Evolutionary conservation across 2,797 vertebrate genomes (phyloP).

Genomic region (Eurystomus glaucurus): DNA sequence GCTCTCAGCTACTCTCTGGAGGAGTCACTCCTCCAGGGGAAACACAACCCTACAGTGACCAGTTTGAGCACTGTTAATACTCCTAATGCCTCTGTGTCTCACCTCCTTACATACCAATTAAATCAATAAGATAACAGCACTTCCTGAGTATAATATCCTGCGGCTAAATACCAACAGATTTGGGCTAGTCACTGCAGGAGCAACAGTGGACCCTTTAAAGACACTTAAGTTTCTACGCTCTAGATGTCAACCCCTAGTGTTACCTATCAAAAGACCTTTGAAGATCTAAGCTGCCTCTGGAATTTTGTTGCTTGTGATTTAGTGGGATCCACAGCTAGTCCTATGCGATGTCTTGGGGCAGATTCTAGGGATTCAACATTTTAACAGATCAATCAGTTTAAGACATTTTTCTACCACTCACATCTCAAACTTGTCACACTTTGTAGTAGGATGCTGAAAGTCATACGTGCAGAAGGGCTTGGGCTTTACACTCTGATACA

Average conservation of each 20-base stretch:
- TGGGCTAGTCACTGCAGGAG: not conserved
- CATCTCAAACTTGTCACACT: not conserved
- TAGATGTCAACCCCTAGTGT: not conserved
- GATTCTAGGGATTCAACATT: not conserved
- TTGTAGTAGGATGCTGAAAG: not conserved
- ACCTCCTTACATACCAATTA: not conserved
- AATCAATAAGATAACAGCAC: not conserved
- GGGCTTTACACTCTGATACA: not conserved
- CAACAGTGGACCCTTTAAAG: not conserved
- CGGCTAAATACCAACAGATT: not conserved
- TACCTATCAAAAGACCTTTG: not conserved
- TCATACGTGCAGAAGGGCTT: not conserved
- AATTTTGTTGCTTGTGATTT: not conserved
- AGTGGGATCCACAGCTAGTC: not conserved
- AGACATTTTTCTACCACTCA: not conserved
- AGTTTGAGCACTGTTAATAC: not conserved
- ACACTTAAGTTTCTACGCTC: not conserved
- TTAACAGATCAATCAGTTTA: not conserved
- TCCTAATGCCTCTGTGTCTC: not conserved
- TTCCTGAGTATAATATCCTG: not conserved
- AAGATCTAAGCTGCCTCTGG: not conserved
- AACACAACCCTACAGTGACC: accelerated
- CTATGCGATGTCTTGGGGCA: not conserved
- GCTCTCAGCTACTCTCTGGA: not conserved
- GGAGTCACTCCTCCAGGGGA: not conserved